phyloP scores from a whole-genome alignment of 2,888 invertebrate species.

The Acronicta aceris region DNA sequence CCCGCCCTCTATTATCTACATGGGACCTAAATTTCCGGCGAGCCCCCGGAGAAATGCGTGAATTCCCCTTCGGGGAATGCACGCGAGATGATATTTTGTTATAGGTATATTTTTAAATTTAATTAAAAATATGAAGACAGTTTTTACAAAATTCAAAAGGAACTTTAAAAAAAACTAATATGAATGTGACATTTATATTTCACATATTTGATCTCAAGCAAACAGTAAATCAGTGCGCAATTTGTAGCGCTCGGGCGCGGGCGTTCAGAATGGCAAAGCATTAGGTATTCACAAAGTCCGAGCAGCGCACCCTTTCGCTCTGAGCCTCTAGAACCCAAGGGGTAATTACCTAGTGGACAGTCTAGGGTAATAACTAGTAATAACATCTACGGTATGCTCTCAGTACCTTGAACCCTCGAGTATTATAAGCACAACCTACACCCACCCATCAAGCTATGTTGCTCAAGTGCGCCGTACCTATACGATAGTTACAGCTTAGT shows the following conservation, averaged over 20 bases:
- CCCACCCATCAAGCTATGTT: constrained; percentile 44
- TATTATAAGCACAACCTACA: constrained; percentile 31
- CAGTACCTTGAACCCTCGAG: constrained; percentile 36
- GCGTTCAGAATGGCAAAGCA: background rate
- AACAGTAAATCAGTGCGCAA: background rate
- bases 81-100: no score
- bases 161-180: no score
- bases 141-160: no score
- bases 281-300: constrained; percentile 1
- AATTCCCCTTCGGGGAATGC: no score
- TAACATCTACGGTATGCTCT: constrained; percentile 22
- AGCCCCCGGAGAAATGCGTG: no score
- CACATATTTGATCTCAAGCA: background rate
- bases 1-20: no score
- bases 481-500: constrained; percentile 50
- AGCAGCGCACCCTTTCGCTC: constrained; percentile 2
- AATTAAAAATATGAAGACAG: no score
- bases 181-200: no score
- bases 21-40: no score
- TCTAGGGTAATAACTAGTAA: constrained; percentile 24
- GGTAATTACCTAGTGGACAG: constrained; percentile 18
- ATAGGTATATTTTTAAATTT: no score
- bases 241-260: background rate
- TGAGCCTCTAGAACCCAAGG: background rate
- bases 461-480: constrained; percentile 41